Conservation (phyloP, 2,113 vertebrate genomes). For the Aythya baeri region DNA sequence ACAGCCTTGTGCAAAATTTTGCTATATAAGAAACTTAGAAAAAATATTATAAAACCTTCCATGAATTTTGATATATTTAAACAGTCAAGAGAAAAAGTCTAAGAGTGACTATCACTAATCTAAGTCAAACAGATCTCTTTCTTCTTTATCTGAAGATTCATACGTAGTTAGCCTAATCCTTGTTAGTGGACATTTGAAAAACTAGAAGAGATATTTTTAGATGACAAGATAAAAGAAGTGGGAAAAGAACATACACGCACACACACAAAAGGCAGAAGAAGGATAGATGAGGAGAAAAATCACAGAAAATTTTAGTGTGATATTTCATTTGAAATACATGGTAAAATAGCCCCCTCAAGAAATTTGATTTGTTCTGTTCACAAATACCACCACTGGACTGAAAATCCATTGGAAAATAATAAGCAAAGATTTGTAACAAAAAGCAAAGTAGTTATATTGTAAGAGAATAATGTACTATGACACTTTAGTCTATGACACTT, state of each 20-base stretch:
- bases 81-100: neutral
- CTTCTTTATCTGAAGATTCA: neutral
- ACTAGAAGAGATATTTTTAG: neutral
- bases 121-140: neutral
- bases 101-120: neutral
- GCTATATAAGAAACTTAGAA: neutral
- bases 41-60: neutral
- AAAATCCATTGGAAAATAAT: neutral
- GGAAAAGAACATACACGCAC: neutral
- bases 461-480: neutral
- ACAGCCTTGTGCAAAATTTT: neutral
- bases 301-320: neutral
- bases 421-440: neutral
- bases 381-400: neutral
- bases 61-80: neutral
- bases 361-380: neutral
- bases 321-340: neutral
- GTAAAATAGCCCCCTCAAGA: neutral
- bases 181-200: neutral
- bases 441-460: neutral
- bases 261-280: neutral
- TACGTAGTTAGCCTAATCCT: neutral
- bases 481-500: neutral
- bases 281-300: neutral
- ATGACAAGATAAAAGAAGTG: neutral